phyloP scores from a whole-genome alignment of 1,140 invertebrate genomes.

The Cydia fagiglandana region DNA sequence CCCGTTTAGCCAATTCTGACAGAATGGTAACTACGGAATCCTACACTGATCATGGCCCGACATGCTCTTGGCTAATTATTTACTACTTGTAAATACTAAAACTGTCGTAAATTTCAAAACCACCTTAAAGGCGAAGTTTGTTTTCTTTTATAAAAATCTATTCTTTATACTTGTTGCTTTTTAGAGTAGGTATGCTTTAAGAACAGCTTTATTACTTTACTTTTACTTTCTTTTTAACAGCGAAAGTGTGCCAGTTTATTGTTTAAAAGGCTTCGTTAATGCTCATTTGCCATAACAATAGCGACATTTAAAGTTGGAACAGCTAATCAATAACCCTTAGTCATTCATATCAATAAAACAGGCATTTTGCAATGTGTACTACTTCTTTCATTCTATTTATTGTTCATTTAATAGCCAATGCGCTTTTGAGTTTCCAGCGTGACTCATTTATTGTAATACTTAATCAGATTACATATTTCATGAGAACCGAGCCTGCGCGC shows the following conservation, averaged over 20 bases:
- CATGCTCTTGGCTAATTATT: too few relatives aligned
- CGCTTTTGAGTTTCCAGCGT: slow-evolving; percentile 40
- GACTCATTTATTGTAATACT: slow-evolving; percentile 50
- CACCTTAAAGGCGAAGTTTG: too few relatives aligned
- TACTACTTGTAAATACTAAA: too few relatives aligned
- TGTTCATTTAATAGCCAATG: slow-evolving; percentile 42
- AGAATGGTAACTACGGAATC: too few relatives aligned
- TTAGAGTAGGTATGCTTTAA: not conserved
- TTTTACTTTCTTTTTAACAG: slow-evolving; percentile 57
- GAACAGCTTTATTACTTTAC: slow-evolving; percentile 32
- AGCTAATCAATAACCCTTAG: slow-evolving; percentile 23
- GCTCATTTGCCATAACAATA: slow-evolving; percentile 53
- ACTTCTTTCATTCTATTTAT: slow-evolving; percentile 36
- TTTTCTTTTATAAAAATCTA: not conserved
- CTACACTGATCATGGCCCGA: too few relatives aligned
- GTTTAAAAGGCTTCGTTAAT: slow-evolving; percentile 52
- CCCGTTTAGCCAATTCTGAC: too few relatives aligned
- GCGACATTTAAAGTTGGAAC: slow-evolving; percentile 31
- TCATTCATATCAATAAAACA: slow-evolving; percentile 35
- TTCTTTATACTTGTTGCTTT: not conserved
- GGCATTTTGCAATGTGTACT: slow-evolving; percentile 11
- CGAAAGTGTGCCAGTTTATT: slow-evolving; percentile 63
- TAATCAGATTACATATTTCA: slow-evolving; percentile 59
- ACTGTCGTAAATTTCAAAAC: too few relatives aligned
- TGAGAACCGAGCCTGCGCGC: slow-evolving; percentile 47